Conservation (phyloP, 2,113 vertebrate genomes). For the Sorex fumeus region DNA sequence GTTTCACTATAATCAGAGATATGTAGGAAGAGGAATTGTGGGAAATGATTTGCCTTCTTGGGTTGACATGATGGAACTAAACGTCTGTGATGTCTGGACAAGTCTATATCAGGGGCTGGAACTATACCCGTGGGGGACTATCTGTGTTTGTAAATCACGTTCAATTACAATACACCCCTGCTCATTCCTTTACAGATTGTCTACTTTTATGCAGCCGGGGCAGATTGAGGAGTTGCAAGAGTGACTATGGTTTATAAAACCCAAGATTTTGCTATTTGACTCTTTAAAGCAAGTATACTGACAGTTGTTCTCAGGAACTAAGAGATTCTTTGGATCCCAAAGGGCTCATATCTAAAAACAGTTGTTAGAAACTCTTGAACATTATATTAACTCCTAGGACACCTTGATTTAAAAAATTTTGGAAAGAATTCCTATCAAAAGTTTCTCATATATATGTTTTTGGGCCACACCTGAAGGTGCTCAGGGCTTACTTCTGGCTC, state of each 20-base stretch:
- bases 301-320: neutral
- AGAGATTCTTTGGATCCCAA: neutral
- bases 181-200: conserved; percentile 33
- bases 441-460: neutral
- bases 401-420: conserved; percentile 71
- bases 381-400: conserved; percentile 37
- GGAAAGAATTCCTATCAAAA: conserved; percentile 56
- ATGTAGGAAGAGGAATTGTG: neutral
- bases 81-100: neutral
- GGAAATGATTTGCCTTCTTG: neutral
- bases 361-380: conserved; percentile 56
- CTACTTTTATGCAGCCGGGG: neutral
- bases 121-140: neutral
- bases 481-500: too few relatives aligned
- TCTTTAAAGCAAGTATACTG: conserved; percentile 37
- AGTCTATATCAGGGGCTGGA: neutral
- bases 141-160: neutral
- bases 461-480: too few relatives aligned
- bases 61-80: neutral
- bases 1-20: neutral
- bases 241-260: neutral
- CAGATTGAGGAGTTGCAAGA: neutral
- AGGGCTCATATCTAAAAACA: conserved; percentile 67
- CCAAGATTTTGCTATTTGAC: neutral
- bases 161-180: neutral